These are phyloP conservation scores for Hyppa rectilinea DNA, from an alignment of 2,888 invertebrate species.

Conservation along the genomic window DNA sequence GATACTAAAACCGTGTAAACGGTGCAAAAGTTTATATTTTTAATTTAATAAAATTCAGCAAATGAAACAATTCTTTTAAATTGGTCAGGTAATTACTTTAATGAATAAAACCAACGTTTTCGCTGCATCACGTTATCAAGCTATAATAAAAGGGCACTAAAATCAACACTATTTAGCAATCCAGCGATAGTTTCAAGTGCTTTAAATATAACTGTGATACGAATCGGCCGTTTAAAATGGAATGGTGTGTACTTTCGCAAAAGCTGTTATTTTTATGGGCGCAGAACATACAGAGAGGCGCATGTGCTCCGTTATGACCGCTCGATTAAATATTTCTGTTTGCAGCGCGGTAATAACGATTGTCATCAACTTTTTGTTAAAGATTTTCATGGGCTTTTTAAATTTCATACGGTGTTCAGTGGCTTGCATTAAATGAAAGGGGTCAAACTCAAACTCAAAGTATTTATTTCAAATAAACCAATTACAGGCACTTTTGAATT, in stretches of 20 bases:
- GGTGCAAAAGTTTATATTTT: neutral
- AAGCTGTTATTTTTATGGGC: slow-evolving; percentile 59
- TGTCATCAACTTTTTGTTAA: slow-evolving; percentile 50
- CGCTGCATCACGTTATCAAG: slow-evolving; percentile 21
- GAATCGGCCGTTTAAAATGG: slow-evolving; percentile 47
- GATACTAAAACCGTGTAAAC: slow-evolving; percentile 1
- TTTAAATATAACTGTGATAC: slow-evolving; percentile 54
- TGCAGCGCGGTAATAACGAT: slow-evolving; percentile 27
- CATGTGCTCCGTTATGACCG: slow-evolving; percentile 6
- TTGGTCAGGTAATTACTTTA: slow-evolving; percentile 13
- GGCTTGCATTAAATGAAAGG: slow-evolving; percentile 16
- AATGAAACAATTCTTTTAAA: slow-evolving; percentile 8
- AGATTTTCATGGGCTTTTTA: slow-evolving; percentile 29
- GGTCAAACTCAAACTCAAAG: no score
- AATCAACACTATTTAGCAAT: slow-evolving; percentile 37
- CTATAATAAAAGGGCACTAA: slow-evolving; percentile 52
- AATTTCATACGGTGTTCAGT: slow-evolving; percentile 17
- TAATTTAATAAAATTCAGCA: neutral
- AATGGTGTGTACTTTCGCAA: slow-evolving; percentile 47
- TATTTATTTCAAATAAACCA: no score
- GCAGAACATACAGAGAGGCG: slow-evolving; percentile 43
- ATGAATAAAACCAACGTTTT: slow-evolving; percentile 8
- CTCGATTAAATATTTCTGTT: slow-evolving; percentile 53
- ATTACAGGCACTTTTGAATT: no score
- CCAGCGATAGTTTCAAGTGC: slow-evolving; percentile 42